Conservation (phyloP, 2,888 invertebrate species). For the Magallana nippona region DNA sequence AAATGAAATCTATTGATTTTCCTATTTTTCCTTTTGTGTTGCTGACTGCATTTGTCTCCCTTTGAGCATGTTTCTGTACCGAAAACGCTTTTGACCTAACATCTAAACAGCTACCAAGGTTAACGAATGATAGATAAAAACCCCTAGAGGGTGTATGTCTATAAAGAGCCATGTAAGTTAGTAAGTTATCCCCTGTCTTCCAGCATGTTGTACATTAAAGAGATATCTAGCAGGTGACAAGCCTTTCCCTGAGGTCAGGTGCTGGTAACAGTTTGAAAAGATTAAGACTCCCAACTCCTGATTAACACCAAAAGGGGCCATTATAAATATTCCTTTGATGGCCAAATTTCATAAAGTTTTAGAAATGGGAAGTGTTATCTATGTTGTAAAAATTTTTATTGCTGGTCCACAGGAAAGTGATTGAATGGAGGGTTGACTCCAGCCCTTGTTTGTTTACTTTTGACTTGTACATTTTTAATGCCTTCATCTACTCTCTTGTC, state of each 20-base stretch:
- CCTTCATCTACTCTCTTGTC: conserved; percentile 14
- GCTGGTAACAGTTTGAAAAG: conserved; percentile 11
- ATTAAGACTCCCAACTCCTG: conserved; percentile 19
- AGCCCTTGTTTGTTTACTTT: conserved; percentile 24
- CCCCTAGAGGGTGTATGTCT: neutral
- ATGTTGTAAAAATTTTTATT: conserved; percentile 28
- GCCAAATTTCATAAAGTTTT: conserved; percentile 32
- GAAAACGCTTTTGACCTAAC: neutral
- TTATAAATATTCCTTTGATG: conserved; percentile 27
- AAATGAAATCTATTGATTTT: conserved; percentile 27
- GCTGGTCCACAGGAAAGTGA: conserved; percentile 16
- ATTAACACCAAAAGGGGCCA: neutral
- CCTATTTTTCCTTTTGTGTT: conserved; percentile 5
- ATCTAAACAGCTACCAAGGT: neutral
- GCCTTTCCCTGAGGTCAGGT: conserved; percentile 22
- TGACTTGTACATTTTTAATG: conserved; percentile 18
- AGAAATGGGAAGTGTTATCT: conserved; percentile 22
- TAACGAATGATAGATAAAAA: conserved; percentile 12
- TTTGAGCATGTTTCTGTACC: neutral
- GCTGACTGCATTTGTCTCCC: conserved; percentile 13
- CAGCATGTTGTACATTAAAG: conserved; percentile 14
- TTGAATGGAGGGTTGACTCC: conserved; percentile 20
- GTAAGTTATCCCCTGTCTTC: conserved; percentile 7
- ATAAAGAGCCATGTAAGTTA: neutral
- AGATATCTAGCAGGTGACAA: conserved; percentile 31